Evolutionary conservation across 1,140 invertebrate species (phyloP).

Genomic region (Gerris buenoi): DNA sequence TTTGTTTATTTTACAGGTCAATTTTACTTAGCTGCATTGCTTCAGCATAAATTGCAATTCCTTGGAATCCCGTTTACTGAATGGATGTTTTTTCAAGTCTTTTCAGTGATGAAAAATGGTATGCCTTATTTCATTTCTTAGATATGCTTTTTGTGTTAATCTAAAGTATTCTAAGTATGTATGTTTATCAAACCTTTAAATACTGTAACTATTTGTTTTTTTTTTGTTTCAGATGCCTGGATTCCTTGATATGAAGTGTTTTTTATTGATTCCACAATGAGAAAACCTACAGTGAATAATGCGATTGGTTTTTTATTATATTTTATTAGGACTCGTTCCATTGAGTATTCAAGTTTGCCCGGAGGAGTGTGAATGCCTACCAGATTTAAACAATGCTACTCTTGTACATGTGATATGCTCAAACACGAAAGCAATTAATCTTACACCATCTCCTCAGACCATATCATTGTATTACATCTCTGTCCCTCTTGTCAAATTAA

Average conservation of each 20-base stretch:
- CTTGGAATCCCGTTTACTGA: no score
- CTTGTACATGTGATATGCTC: slow-evolving; percentile 3
- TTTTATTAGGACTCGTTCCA: neutral
- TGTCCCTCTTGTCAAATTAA: slow-evolving; percentile 5
- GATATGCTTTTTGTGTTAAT: no score
- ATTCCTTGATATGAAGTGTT: neutral
- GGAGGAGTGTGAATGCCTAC: slow-evolving; percentile 8
- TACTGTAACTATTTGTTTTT: no score
- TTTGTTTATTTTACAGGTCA: no score
- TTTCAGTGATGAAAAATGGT: no score
- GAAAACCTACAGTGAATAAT: neutral
- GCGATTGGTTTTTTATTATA: slow-evolving; percentile 5
- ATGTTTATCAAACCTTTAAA: no score
- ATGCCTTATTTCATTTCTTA: no score
- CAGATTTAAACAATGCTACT: slow-evolving; percentile 6
- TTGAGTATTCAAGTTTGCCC: slow-evolving; percentile 6
- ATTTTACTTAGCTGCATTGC: no score
- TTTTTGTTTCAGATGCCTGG: neutral
- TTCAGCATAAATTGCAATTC: no score
- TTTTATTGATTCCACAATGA: slow-evolving; percentile 1
- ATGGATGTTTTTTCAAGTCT: no score
- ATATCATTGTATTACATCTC: slow-evolving; percentile 3
- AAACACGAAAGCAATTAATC: neutral
- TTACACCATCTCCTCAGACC: neutral
- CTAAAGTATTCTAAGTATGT: no score